Evolutionary conservation across 2,113 vertebrate genomes (phyloP), one percentile per base, ranked within the genome.

Genomic region (Apistogramma diplotaenia): DNA sequence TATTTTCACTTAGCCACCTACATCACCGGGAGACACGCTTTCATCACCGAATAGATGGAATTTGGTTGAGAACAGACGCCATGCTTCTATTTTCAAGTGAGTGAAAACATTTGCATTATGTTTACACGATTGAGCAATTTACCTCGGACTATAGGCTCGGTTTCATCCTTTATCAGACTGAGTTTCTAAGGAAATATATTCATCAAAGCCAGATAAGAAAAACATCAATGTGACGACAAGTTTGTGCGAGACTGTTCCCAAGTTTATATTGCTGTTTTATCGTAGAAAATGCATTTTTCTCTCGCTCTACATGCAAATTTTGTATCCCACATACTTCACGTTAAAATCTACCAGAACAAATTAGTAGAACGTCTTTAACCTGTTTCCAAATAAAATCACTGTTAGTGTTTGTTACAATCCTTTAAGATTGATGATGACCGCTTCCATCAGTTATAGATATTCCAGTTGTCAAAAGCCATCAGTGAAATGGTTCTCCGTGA

Each of bases 401-500:
- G 33, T 57, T 58, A 77, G 46, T 70, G 72, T 75, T 89, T 85
- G 62, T 84, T 76, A 89, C 56, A 74, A 62, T 49, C 83, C 74
- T 80, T 88, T 86, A 89, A 62, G 71, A 81, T 40, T 31, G 60
- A 70, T 79, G 75, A 82, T 90, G 86, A 86, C 81, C 76, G 74
- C 54, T 81, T 83, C 85, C 40, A 10, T 82, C 87, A 83, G 85
- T 43, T 74, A 56, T 72, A 85, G 75, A 85, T 54, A 67, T 83
- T 82, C n/a, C 60, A 51, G 78, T 70, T 82, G 86, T 89, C 85
- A 89, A 61, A 89, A 85, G 60, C 81, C 62, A 86, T 85, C 80
- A 85, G 76, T 71, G 29, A 56, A 85, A 74, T 40, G 62, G 60
- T 31, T 79, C 53, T 62, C 40, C 81, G 54, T 84, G 81, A 89